Conservation (phyloP, 2,113 vertebrate genomes). For the Periophthalmus modestus region DNA sequence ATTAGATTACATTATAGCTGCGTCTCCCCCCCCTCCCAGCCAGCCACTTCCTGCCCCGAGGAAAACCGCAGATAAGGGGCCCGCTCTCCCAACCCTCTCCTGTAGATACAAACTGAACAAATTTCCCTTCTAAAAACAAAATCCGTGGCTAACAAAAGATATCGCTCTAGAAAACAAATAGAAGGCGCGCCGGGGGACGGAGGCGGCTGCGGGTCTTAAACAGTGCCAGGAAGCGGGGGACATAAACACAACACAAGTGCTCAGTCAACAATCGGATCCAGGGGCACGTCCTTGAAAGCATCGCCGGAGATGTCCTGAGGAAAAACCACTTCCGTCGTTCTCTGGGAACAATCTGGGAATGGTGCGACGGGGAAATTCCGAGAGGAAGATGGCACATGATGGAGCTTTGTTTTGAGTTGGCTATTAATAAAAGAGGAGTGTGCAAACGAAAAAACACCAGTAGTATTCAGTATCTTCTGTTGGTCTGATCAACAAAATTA, state of each 20-base stretch:
- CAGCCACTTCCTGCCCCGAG: constrained; percentile 65
- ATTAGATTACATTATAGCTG: constrained; percentile 63
- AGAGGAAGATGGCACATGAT: constrained; percentile 23
- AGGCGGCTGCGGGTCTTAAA: constrained; percentile 42
- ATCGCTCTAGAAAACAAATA: constrained; percentile 56
- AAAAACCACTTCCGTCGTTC: constrained; percentile 56
- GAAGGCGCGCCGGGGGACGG: constrained; percentile 21
- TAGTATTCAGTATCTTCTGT: no score
- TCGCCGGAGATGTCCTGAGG: constrained; percentile 63
- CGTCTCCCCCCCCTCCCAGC: constrained; percentile 58
- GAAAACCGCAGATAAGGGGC: constrained; percentile 61
- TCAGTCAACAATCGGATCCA: constrained; percentile 52
- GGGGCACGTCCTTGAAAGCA: constrained; percentile 54
- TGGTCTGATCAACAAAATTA: no score
- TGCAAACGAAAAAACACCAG: no score
- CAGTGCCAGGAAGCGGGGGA: constrained; percentile 49
- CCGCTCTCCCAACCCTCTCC: constrained; percentile 51
- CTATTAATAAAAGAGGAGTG: background rate
- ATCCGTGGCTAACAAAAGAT: constrained; percentile 55
- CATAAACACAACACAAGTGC: constrained; percentile 62
- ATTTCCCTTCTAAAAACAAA: constrained; percentile 61
- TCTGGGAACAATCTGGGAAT: constrained; percentile 39
- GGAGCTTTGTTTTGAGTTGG: background rate
- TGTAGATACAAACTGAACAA: constrained; percentile 56
- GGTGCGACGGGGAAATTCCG: constrained; percentile 33